These are phyloP conservation scores for Isichthys henryi DNA, from an alignment of 2,113 vertebrate genomes.

Conservation along the genomic window DNA sequence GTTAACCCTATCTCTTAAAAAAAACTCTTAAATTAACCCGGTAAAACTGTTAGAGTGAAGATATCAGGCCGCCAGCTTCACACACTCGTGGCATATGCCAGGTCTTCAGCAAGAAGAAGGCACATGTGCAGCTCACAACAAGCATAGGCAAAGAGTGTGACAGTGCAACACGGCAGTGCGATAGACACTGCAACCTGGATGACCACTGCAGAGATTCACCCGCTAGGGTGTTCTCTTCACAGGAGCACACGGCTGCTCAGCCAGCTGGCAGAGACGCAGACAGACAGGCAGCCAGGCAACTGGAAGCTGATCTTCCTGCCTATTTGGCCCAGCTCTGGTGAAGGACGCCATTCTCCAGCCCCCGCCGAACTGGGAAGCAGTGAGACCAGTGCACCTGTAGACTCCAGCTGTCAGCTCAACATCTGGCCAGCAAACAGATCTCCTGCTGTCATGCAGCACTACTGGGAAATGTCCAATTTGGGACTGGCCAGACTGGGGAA, in stretches of 20 bases:
- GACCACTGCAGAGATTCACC: background rate
- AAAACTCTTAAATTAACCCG: background rate
- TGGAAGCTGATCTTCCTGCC: slow-evolving; percentile 20
- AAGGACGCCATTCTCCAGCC: background rate
- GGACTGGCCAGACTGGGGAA: background rate
- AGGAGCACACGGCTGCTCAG: slow-evolving; percentile 14
- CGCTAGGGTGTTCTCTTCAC: background rate
- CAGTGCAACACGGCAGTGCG: background rate
- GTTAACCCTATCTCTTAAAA: background rate
- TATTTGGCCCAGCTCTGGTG: background rate
- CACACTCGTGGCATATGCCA: background rate
- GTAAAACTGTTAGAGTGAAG: background rate
- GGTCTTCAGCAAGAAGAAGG: background rate
- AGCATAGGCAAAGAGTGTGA: background rate
- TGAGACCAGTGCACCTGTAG: slow-evolving; percentile 16
- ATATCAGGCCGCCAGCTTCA: background rate
- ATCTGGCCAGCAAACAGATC: background rate
- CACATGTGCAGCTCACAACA: background rate
- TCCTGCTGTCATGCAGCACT: background rate
- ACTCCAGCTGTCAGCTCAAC: background rate
- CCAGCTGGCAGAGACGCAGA: slow-evolving; percentile 21
- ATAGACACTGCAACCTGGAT: background rate
- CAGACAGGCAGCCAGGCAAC: slow-evolving; percentile 10
- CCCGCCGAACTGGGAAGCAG: background rate
- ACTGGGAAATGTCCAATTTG: background rate